Conservation (phyloP, 2,797 vertebrate species). For the Lepilemur ruficaudatus region DNA sequence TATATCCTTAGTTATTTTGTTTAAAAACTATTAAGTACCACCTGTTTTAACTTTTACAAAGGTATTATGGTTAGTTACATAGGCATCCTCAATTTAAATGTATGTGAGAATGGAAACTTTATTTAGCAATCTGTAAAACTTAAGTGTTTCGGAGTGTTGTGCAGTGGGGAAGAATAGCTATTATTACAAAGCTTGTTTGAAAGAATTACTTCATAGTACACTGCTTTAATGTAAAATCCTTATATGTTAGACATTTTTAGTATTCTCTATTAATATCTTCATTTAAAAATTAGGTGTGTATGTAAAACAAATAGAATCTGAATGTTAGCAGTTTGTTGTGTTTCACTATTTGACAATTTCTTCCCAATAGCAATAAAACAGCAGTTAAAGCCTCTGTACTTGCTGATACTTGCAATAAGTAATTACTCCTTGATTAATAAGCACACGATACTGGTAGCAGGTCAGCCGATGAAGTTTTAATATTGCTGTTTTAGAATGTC, state of each 20-base stretch:
- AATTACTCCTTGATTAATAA: constrained; percentile 91
- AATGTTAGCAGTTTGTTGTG: constrained; percentile 68
- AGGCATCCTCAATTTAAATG: background rate
- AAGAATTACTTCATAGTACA: background rate
- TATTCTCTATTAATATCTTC: background rate
- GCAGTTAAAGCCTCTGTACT: constrained; percentile 75
- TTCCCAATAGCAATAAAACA: constrained; percentile 81
- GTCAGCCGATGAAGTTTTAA: constrained; percentile 81
- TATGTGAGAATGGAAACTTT: background rate
- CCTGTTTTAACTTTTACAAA: constrained; percentile 37
- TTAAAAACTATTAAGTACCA: background rate
- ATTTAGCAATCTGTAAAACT: constrained; percentile 10
- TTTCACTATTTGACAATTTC: constrained; percentile 81
- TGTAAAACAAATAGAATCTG: constrained; percentile 34
- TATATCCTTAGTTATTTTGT: constrained; percentile 26
- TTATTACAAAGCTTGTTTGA: constrained; percentile 30
- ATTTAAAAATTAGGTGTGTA: constrained; percentile 19
- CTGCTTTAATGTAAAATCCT: constrained; percentile 6
- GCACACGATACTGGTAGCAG: constrained; percentile 85
- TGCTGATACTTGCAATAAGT: constrained; percentile 84
- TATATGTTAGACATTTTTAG: constrained; percentile 25
- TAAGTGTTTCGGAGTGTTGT: background rate
- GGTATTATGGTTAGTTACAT: background rate
- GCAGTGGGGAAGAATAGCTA: background rate
- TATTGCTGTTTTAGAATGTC: constrained; percentile 86